Evolutionary conservation across 2,113 vertebrate species (phyloP), one percentile per base, ranked within the genome.

Genomic region (Dipodomys spectabilis): DNA sequence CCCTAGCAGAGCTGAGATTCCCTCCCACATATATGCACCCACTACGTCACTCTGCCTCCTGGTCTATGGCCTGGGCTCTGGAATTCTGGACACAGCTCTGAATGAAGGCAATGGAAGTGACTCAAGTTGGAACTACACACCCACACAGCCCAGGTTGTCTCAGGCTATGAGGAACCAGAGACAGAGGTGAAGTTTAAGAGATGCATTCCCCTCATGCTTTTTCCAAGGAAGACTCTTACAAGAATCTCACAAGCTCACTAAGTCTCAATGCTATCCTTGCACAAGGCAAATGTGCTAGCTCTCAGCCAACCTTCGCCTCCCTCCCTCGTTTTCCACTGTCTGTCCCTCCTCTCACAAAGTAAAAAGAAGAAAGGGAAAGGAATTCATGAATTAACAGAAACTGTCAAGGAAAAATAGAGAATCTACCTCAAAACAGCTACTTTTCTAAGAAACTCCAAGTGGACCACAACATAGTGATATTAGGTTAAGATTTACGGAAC

Each of bases 351-450:
- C 30, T 32, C 28, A 79, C 49, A 49, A 44, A 62, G 30, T 35
- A 20, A 88, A 53, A 57, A 30, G 3, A 30, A 39, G 20, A 67
- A 20, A 32, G n/a, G 5, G 12, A 44, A 53, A 60, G 20, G 53
- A 80, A 81, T 11, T 68, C 12, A 81, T 74, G 16, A 71, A 65
- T n/a, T 77, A 74, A 62, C 25, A 71, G 3, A 90, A 80, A 94
- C 11, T 18, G 60, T 39, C 10, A 49, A 16, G 35, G 78, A 88
- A 86, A 91, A 96, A 77, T 75, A 57, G 72, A n/a, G 28, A 82
- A 69, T 28, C 67, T 82, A 49, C 65, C n/a, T 35, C 15, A 7
- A 28, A 69, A 30, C 27, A 69, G 67, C 67, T 69, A 69, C 67
- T 69, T 78, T 71, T 74, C n/a, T 69, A 30, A 35, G 79, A 95